Conservation (phyloP, 2,888 invertebrate species). For the Lycophotia porphyrea region DNA sequence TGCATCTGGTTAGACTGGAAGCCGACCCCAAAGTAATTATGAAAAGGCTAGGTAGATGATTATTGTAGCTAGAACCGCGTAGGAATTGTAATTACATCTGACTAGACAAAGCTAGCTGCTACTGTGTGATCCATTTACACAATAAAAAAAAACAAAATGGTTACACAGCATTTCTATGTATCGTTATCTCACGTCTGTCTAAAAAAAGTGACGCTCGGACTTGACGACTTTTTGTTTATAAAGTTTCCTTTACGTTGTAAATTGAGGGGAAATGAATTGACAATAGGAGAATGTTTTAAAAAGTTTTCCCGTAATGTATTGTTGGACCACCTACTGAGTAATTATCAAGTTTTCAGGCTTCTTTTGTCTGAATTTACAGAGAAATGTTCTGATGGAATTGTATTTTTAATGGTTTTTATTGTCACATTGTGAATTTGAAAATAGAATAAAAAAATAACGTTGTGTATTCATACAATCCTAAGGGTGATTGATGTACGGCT, state of each 20-base stretch:
- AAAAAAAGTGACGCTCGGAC: conserved; percentile 1
- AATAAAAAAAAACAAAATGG: background rate
- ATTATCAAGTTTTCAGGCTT: conserved; percentile 48
- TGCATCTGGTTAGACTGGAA: background rate
- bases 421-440: conserved; percentile 5
- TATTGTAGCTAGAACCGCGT: background rate
- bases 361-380: conserved; percentile 25
- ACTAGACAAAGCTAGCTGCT: background rate
- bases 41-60: background rate
- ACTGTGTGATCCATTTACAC: background rate
- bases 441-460: conserved; percentile 9
- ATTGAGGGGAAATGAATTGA: conserved; percentile 55
- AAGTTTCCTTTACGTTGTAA: conserved; percentile 55
- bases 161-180: background rate
- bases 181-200: background rate
- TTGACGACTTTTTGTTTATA: conserved; percentile 54
- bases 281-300: conserved; percentile 53
- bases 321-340: conserved; percentile 51
- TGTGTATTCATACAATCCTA: background rate
- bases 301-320: conserved; percentile 49
- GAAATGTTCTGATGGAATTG: conserved; percentile 26
- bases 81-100: background rate
- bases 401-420: conserved; percentile 25
- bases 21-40: background rate
- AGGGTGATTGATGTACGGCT: background rate